Conservation (phyloP, 2,113 vertebrate genomes). For the Uria lomvia region DNA sequence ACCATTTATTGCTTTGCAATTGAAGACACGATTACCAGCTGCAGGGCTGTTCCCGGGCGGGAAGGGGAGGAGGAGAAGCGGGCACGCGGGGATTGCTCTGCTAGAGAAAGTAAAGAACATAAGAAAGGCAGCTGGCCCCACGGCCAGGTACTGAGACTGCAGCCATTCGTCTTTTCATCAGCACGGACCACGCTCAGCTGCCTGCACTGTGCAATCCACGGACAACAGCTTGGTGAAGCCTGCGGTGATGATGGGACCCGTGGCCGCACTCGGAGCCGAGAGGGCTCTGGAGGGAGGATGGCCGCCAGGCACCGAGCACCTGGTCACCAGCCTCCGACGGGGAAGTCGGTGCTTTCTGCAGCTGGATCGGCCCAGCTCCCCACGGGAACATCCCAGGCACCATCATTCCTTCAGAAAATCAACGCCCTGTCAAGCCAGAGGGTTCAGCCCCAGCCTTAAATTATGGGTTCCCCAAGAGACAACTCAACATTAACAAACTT, state of each 20-base stretch:
- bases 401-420: background rate
- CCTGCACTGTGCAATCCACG: background rate
- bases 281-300: background rate
- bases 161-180: background rate
- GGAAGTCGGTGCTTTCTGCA: background rate
- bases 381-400: background rate
- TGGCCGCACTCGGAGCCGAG: fast-evolving
- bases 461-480: background rate
- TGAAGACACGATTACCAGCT: background rate
- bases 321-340: background rate
- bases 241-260: background rate
- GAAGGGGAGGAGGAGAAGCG: background rate
- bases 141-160: fast-evolving
- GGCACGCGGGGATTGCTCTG: background rate
- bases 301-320: background rate
- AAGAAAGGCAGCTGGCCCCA: background rate
- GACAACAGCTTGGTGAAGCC: background rate
- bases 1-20: constrained; percentile 7
- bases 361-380: background rate
- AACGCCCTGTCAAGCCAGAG: background rate
- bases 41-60: background rate
- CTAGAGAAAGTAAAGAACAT: background rate
- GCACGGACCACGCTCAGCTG: background rate
- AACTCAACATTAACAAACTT: background rate
- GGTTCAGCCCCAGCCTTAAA: background rate